phyloP scores from a whole-genome alignment of 2,797 vertebrate genomes.

The Schizopygopsis malacanthus region DNA sequence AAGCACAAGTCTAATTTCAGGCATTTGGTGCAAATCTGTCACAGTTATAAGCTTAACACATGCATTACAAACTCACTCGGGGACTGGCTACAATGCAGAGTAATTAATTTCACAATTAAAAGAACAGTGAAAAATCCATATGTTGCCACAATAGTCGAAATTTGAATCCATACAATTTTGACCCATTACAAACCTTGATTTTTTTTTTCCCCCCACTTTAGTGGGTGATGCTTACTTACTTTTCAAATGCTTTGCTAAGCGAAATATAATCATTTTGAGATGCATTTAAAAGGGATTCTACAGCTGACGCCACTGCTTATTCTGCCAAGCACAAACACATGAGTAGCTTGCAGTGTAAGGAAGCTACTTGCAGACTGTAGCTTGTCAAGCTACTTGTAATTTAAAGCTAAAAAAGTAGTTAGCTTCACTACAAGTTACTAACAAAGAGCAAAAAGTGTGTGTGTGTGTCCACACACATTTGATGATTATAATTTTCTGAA shows the following conservation, averaged over 20 bases:
- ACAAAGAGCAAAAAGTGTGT: neutral
- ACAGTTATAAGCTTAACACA: constrained; percentile 61
- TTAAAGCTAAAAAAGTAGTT: neutral
- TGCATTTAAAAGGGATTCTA: neutral
- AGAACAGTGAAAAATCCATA: constrained; percentile 55
- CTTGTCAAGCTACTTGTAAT: neutral
- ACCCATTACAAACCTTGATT: constrained; percentile 48
- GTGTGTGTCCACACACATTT: neutral
- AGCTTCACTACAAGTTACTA: neutral
- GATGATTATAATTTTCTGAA: neutral
- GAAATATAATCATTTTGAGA: constrained; percentile 29
- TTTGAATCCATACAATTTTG: constrained; percentile 46
- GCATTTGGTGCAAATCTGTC: constrained; percentile 68
- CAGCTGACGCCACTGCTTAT: constrained; percentile 33
- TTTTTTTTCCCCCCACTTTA: constrained; percentile 33
- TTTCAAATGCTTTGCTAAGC: constrained; percentile 48
- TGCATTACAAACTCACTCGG: constrained; percentile 60
- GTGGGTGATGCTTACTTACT: constrained; percentile 49
- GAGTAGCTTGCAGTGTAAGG: neutral
- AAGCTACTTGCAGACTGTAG: neutral
- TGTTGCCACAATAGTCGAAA: constrained; percentile 52
- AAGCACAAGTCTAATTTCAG: constrained; percentile 68
- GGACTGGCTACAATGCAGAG: constrained; percentile 47
- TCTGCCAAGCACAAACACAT: neutral
- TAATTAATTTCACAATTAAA: constrained; percentile 61